These are phyloP conservation scores for Okapia johnstoni DNA, from an alignment of 2,113 vertebrate genomes.

Conservation along the genomic window DNA sequence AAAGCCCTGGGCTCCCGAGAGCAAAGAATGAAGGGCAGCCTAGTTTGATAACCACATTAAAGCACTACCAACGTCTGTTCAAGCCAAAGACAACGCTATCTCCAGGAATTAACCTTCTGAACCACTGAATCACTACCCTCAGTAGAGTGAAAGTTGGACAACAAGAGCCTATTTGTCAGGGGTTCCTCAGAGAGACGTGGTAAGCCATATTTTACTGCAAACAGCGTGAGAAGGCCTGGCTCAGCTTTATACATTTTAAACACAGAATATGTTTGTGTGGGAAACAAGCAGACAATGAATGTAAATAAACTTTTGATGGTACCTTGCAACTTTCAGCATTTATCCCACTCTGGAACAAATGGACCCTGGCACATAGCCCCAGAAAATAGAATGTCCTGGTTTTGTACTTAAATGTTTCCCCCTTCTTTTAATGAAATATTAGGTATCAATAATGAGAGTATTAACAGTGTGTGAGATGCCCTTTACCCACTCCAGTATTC, in stretches of 20 bases:
- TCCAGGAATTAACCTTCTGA: conserved; percentile 93
- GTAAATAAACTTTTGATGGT: conserved; percentile 82
- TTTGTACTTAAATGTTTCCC: conserved; percentile 31
- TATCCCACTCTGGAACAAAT: neutral
- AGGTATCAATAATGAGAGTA: neutral
- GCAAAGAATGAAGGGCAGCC: conserved; percentile 91
- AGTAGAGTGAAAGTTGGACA: conserved; percentile 90
- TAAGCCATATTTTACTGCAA: conserved; percentile 92
- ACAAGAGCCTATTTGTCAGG: conserved; percentile 95
- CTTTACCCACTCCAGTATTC: neutral
- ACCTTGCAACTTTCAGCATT: conserved; percentile 56
- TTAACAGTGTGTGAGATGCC: neutral
- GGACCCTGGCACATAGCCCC: neutral
- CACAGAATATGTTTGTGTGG: conserved; percentile 85
- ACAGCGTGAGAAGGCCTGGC: conserved; percentile 92
- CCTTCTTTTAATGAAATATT: conserved; percentile 5
- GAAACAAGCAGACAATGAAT: conserved; percentile 80
- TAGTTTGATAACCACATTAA: conserved; percentile 99
- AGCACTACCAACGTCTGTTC: conserved; percentile 98
- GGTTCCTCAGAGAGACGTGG: conserved; percentile 81
- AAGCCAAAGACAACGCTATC: conserved; percentile 92
- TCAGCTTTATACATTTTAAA: conserved; percentile 82
- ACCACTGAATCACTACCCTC: conserved; percentile 97
- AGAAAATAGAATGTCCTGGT: conserved; percentile 29
- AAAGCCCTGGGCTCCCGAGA: conserved; percentile 82